These are phyloP conservation scores for Agrotis puta DNA, from an alignment of 2,888 invertebrate genomes.

Conservation along the genomic window DNA sequence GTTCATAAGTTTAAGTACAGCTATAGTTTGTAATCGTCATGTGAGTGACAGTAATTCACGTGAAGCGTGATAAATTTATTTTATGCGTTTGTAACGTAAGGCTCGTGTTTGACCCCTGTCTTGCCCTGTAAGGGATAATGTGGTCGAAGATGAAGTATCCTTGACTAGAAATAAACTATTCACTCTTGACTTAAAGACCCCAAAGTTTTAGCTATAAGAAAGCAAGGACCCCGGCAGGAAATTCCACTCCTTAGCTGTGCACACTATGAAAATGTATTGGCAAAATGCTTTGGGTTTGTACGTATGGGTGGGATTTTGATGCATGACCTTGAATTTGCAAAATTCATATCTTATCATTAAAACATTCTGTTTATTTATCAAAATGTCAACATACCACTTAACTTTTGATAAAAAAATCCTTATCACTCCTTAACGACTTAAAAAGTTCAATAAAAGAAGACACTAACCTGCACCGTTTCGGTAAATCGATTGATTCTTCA, in stretches of 20 bases:
- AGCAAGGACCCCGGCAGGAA: too few species aligned
- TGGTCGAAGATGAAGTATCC: too few species aligned
- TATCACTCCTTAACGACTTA: slow-evolving; percentile 2
- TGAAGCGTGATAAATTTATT: not conserved
- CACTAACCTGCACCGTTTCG: slow-evolving; percentile 35
- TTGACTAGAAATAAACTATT: too few species aligned
- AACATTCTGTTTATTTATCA: slow-evolving; percentile 35
- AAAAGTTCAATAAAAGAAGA: not conserved
- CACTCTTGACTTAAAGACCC: too few species aligned
- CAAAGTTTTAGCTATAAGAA: too few species aligned
- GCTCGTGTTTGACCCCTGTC: too few species aligned
- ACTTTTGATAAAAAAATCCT: slow-evolving; percentile 2
- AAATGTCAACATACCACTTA: slow-evolving; percentile 27
- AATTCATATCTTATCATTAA: slow-evolving; percentile 44
- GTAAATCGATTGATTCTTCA: not conserved
- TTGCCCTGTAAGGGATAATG: too few species aligned
- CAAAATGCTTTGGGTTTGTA: too few species aligned
- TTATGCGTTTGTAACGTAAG: not conserved
- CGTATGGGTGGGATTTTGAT: too few species aligned
- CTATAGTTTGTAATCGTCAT: not conserved
- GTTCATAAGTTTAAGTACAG: not conserved
- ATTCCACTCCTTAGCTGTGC: too few species aligned
- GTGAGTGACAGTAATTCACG: not conserved
- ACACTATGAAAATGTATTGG: too few species aligned
- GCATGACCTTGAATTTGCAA: slow-evolving; percentile 27